Evolutionary conservation across 1,140 invertebrate genomes (phyloP).

Genomic region (Pygmarrhopalites habei): DNA sequence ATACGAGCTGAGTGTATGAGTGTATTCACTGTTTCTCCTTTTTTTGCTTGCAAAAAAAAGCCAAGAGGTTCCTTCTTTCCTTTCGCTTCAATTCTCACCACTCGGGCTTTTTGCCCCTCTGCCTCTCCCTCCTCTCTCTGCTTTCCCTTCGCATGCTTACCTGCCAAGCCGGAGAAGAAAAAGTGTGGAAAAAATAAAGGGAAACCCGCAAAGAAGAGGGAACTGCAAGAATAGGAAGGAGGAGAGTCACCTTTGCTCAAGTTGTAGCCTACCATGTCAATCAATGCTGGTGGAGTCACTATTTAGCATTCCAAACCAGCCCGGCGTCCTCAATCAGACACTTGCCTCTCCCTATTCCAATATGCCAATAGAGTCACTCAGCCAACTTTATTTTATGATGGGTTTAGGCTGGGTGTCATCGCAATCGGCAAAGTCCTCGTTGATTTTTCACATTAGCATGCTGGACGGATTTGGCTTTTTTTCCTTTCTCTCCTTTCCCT

Average conservation of each 20-base stretch:
- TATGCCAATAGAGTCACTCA: too few relatives aligned
- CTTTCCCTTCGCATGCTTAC: too few relatives aligned
- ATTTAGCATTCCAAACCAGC: conserved; percentile 31
- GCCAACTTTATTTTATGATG: conserved; percentile 21
- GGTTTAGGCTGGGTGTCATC: conserved; percentile 34
- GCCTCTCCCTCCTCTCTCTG: neutral
- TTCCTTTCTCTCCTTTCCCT: conserved; percentile 26
- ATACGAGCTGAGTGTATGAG: conserved; percentile 5
- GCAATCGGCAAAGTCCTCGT: conserved; percentile 28
- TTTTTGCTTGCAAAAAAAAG: conserved; percentile 18
- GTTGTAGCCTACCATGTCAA: neutral
- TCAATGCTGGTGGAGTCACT: conserved; percentile 10
- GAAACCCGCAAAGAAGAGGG: too few relatives aligned
- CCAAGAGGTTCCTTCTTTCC: conserved; percentile 7
- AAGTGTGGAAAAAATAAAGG: too few relatives aligned
- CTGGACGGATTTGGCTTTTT: too few relatives aligned
- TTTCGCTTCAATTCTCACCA: conserved; percentile 10
- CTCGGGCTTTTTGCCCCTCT: neutral
- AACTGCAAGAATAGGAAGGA: neutral
- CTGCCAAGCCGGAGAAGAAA: too few relatives aligned
- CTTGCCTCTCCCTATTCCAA: conserved; percentile 11
- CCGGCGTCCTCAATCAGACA: conserved; percentile 33
- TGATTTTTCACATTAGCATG: conserved; percentile 40
- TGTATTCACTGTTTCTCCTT: conserved; percentile 11
- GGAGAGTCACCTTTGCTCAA: conserved; percentile 2